Evolutionary conservation across 2,797 vertebrate species (phyloP).

Genomic region (Adelosebastes latens): DNA sequence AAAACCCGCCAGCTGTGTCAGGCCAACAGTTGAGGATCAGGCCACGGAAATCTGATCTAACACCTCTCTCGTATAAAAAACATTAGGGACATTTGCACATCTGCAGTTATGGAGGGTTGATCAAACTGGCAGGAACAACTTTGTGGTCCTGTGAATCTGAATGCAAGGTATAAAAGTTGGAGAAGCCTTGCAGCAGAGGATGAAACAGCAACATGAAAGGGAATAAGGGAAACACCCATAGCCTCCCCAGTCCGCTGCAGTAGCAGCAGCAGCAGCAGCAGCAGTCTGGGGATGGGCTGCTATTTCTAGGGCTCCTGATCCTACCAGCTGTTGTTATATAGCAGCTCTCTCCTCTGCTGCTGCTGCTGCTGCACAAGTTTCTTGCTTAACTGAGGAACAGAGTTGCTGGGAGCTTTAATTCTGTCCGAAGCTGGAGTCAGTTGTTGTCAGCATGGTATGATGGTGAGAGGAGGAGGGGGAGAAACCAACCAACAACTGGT

Average conservation of each 20-base stretch:
- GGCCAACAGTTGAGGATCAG: slow-evolving; percentile 66
- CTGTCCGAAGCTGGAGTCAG: slow-evolving; percentile 78
- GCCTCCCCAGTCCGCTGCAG: slow-evolving; percentile 58
- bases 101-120: background rate
- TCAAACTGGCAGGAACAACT: background rate
- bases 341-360: slow-evolving; percentile 63
- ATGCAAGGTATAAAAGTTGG: slow-evolving; percentile 39
- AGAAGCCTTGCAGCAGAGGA: slow-evolving; percentile 60
- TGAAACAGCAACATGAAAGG: slow-evolving; percentile 70
- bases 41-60: background rate
- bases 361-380: slow-evolving; percentile 81
- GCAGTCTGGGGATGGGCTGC: slow-evolving; percentile 74
- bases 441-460: slow-evolving; percentile 79
- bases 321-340: slow-evolving; percentile 89
- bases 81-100: background rate
- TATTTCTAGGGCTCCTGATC: slow-evolving; percentile 87
- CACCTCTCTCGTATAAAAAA: background rate
- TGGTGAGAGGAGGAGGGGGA: slow-evolving; percentile 47
- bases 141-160: background rate
- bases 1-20: slow-evolving; percentile 63
- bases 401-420: slow-evolving; percentile 85
- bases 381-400: slow-evolving; percentile 75
- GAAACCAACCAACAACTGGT: slow-evolving; percentile 76
- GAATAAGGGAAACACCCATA: slow-evolving; percentile 75
- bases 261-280: slow-evolving; percentile 50